These are phyloP conservation scores for Aricia artaxerxes DNA, from an alignment of 2,888 invertebrate species.

Conservation along the genomic window DNA sequence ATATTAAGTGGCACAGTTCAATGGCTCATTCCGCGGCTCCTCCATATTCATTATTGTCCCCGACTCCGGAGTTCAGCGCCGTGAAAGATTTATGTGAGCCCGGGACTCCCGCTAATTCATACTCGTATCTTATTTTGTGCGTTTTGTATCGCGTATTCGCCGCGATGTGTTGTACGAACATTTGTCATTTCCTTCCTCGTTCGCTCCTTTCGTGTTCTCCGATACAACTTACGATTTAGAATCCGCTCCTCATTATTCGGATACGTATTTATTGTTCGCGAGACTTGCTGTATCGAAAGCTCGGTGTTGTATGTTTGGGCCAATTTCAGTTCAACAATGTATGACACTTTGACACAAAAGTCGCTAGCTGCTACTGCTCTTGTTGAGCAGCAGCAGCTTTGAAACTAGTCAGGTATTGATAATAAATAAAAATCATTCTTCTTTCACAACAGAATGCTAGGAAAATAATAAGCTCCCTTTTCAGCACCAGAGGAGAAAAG, in stretches of 20 bases:
- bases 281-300: background rate
- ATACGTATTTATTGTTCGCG: background rate
- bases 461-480: background rate
- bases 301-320: background rate
- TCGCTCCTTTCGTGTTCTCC: background rate
- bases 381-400: too few species aligned
- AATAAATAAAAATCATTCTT: too few species aligned
- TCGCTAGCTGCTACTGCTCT: too few species aligned
- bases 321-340: background rate
- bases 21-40: constrained; percentile 13
- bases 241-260: background rate
- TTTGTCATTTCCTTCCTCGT: constrained; percentile 20
- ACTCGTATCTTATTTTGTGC: constrained; percentile 14
- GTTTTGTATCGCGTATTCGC: constrained; percentile 19
- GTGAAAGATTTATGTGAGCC: constrained; percentile 25
- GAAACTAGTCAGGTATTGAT: too few species aligned
- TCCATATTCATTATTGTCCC: constrained; percentile 29
- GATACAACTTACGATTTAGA: background rate
- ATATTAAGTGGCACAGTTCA: constrained; percentile 31
- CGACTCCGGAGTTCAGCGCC: constrained; percentile 11
- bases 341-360: background rate
- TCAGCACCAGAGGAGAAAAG: background rate
- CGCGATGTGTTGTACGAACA: constrained; percentile 21
- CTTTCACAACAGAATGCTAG: background rate
- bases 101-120: constrained; percentile 21